Evolutionary conservation across 2,888 invertebrate species (phyloP), one percentile per base, ranked within the genome.

Genomic region (Melanargia galathea): DNA sequence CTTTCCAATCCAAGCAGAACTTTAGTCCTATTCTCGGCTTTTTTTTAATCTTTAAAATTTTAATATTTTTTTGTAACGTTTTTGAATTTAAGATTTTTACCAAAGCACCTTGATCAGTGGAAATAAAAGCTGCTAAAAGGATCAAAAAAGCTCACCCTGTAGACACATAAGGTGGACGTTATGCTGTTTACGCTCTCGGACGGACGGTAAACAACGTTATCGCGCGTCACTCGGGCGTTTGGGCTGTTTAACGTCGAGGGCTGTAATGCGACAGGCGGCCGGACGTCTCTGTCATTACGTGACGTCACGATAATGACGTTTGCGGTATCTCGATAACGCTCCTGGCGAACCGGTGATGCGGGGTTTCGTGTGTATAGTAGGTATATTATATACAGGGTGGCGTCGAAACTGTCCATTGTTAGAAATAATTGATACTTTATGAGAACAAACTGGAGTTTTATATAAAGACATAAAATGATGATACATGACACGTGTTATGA

Each of bases 141-240:
- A 40, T 16, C 20, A 1, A 46, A 11, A 26, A n/a, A 33, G 13
- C 11, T 22, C 20, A 52, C 6, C 20, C 18, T 18, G 35, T 52
- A 35, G 11, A 6, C 8, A 33, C 51, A 24, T 22, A 59, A 60
- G 54, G 48, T 51, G 45, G 49, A 62, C 58, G 38, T 62, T 58
- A 62, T 63, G 26, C 60, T 62, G 54, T 52, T 35, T 22, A 60
- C 40, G 43, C 62, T 45, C 56, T 45, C 61, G 24, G 49, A 67
- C 70, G 69, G 70, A 65, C 70, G 64, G 75, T 79, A 79, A 79
- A 78, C 79, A 76, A 75, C 74, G 75, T 76, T 80, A 81, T 79
- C 77, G 68, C 61, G 57, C 56, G 64, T 67, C 68, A 64, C 66
- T 61, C 66, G 70, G 60, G 66, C 72, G 70, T 65, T 62, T 68